A percentile compares a stretch with the other conserved stretches of the same genome.
Evolutionary conservation across 2,888 invertebrate genomes (phyloP).

Genomic region (Bimastos eiseni): DNA sequence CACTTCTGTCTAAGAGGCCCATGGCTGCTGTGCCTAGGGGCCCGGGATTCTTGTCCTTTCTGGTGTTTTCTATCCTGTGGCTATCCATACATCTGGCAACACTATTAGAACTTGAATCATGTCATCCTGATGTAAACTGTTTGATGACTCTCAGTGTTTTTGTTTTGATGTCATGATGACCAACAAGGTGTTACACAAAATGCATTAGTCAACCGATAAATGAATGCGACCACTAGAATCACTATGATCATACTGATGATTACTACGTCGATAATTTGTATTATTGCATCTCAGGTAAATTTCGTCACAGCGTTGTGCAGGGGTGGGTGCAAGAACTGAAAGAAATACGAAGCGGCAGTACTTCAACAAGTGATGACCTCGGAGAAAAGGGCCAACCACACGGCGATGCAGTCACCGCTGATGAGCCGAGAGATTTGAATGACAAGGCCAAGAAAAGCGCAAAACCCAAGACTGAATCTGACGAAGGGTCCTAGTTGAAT

Average conservation of each 20-base stretch:
- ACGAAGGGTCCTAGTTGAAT: neutral
- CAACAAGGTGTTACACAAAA: neutral
- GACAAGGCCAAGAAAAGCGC: neutral
- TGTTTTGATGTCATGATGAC: neutral
- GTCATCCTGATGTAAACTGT: neutral
- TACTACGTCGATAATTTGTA: neutral
- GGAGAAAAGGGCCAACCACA: neutral
- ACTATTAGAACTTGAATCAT: neutral
- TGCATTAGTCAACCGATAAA: neutral
- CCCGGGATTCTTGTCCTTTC: too few relatives aligned
- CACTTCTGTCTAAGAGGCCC: too few relatives aligned
- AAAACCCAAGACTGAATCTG: neutral
- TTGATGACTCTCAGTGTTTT: neutral
- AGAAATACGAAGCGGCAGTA: neutral
- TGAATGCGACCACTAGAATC: too few relatives aligned
- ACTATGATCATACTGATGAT: neutral
- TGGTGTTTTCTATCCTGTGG: too few relatives aligned
- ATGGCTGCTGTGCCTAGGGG: too few relatives aligned
- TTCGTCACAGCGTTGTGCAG: conserved; percentile 35
- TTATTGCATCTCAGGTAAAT: conserved; percentile 36
- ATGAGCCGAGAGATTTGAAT: neutral
- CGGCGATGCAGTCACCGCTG: neutral
- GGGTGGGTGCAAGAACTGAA: conserved; percentile 38
- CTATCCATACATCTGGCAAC: too few relatives aligned
- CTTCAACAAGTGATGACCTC: neutral